Evolutionary conservation across 2,888 invertebrate genomes (phyloP), one percentile per base, ranked within the genome.

Genomic region (Leptopilina drosophilae): DNA sequence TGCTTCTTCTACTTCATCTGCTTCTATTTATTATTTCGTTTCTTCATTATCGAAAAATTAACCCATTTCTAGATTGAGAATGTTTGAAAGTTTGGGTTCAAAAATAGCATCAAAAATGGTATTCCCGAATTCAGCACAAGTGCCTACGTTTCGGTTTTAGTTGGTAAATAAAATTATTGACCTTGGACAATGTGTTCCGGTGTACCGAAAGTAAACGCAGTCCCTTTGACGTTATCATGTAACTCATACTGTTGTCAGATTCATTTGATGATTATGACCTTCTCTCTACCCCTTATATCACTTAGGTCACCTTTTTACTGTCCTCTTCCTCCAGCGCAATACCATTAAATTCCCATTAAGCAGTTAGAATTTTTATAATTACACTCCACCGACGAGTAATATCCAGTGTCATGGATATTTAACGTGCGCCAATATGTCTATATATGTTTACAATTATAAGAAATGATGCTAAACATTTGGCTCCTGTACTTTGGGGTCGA

Each of bases 211-310:
- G 82, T 67, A 79, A 33, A 33, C 33, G 79, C 69, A 59, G 78
- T 15, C 77, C 82, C 78, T 83, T 84, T 77, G 1, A 8, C 42
- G 80, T 83, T 78, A 81, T 78, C 76, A 67, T 76, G 81, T 76
- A 78, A 77, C 67, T 76, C 81, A 49, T 26, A 53, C 53, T 20
- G 62, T 62, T 59, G 69, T 26, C 73, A 73, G 56, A 33, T 73
- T 73, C 73, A 73, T 84, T 86, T 82, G 84, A 87, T 87, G 82
- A 85, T 85, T 86, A 83, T 83, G 87, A 87, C 85, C 88, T 88
- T 85, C 83, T 77, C 80, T 77, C 81, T 80, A 79, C 82, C 81
- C 82, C 81, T 79, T 66, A 83, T 78, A 79, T 77, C 76, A 64
- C 78, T 67, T 75, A 56, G 79, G 64, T 81, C 80, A 65, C 75